Conservation (phyloP, 2,888 invertebrate species). For the Brenthis hecate region DNA sequence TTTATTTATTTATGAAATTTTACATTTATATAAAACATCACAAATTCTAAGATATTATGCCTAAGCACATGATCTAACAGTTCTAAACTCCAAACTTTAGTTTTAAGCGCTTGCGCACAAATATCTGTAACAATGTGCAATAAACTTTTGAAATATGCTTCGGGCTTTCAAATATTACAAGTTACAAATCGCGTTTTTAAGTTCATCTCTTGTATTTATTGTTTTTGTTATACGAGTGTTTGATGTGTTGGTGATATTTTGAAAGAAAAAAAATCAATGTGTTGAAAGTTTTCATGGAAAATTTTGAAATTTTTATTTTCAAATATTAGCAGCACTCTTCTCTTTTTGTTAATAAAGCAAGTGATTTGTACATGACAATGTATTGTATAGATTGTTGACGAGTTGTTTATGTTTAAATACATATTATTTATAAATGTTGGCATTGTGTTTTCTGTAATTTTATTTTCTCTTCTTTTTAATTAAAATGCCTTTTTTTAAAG, state of each 20-base stretch:
- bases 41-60: constrained; percentile 5
- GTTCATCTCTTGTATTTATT: constrained; percentile 35
- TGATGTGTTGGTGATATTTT: constrained; percentile 30
- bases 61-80: not conserved
- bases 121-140: constrained; percentile 42
- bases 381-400: constrained; percentile 64
- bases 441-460: constrained; percentile 73
- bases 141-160: constrained; percentile 31
- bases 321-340: constrained; percentile 25
- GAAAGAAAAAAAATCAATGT: not conserved
- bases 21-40: constrained; percentile 19
- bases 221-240: constrained; percentile 41
- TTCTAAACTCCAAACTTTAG: constrained; percentile 17
- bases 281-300: not conserved
- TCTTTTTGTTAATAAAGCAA: constrained; percentile 24
- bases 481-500: constrained; percentile 66
- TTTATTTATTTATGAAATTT: constrained; percentile 19
- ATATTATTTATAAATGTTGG: constrained; percentile 74
- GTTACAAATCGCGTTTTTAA: constrained; percentile 38
- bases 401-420: constrained; percentile 55
- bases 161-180: constrained; percentile 2
- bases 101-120: constrained; percentile 44
- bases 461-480: constrained; percentile 62
- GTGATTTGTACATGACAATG: constrained; percentile 54
- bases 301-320: not conserved